phyloP scores from a whole-genome alignment of 2,797 vertebrate species.

The Fistularia commersonii region DNA sequence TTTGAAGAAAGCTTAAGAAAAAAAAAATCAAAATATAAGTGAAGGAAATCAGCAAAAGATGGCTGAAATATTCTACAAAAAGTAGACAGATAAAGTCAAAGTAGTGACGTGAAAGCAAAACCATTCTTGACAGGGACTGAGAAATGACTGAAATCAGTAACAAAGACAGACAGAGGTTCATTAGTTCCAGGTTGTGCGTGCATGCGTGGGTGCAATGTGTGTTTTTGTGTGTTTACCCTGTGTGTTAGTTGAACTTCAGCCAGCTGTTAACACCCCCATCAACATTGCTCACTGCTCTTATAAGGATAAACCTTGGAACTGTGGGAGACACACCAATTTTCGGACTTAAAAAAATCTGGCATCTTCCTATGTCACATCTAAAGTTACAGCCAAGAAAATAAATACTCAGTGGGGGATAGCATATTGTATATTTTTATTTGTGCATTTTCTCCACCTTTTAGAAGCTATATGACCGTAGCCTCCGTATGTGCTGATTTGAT shows the following conservation, averaged over 20 bases:
- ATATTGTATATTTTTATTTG: no score
- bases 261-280: constrained; percentile 49
- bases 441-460: no score
- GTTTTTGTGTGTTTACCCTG: constrained; percentile 31
- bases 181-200: constrained; percentile 51
- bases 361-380: constrained; percentile 11
- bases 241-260: constrained; percentile 51
- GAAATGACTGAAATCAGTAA: no score
- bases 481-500: no score
- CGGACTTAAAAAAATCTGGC: constrained; percentile 13
- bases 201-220: constrained; percentile 5
- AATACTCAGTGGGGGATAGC: not conserved
- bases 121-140: no score
- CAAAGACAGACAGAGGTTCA: constrained; percentile 45
- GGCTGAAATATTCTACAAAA: no score
- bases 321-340: constrained; percentile 23
- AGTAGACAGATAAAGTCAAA: no score
- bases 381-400: constrained; percentile 26
- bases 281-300: constrained; percentile 14
- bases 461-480: no score
- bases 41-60: no score
- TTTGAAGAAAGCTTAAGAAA: no score
- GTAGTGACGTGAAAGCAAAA: no score
- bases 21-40: no score
- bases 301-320: constrained; percentile 24